These are phyloP conservation scores for Strigops habroptila DNA, from an alignment of 2,113 vertebrate species.

Conservation along the genomic window DNA sequence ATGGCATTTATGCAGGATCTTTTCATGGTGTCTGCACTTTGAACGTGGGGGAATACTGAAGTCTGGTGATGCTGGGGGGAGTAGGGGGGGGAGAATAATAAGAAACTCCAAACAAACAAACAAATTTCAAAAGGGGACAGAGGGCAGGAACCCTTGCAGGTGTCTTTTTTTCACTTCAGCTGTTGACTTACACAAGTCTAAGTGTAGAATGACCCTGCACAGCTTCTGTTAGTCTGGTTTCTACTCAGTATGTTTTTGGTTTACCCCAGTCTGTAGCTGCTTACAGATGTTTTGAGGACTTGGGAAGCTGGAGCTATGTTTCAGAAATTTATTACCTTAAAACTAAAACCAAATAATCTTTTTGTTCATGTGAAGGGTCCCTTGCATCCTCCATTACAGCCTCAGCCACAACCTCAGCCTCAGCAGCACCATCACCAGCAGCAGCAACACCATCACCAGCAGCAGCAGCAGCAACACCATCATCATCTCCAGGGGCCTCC, in stretches of 20 bases:
- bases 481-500: constrained; percentile 80
- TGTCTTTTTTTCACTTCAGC: not conserved
- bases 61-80: not conserved
- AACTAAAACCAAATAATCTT: not conserved
- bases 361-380: constrained; percentile 74
- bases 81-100: not conserved
- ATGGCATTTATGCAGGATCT: fast-evolving
- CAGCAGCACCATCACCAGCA: constrained; percentile 74
- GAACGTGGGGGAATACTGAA: not conserved
- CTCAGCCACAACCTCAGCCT: constrained; percentile 77
- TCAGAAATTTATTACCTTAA: not conserved
- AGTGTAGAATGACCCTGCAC: fast-evolving
- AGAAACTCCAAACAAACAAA: too few relatives aligned
- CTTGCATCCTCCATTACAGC: constrained; percentile 80
- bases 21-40: not conserved
- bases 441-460: constrained; percentile 74
- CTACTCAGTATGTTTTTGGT: not conserved
- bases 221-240: not conserved
- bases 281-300: not conserved
- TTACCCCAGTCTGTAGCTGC: not conserved
- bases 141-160: not conserved
- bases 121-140: fast-evolving
- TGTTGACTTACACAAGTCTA: not conserved
- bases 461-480: constrained; percentile 74
- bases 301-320: not conserved